Evolutionary conservation across 2,888 invertebrate genomes (phyloP).

Genomic region (Caenorhabditis sp.): DNA sequence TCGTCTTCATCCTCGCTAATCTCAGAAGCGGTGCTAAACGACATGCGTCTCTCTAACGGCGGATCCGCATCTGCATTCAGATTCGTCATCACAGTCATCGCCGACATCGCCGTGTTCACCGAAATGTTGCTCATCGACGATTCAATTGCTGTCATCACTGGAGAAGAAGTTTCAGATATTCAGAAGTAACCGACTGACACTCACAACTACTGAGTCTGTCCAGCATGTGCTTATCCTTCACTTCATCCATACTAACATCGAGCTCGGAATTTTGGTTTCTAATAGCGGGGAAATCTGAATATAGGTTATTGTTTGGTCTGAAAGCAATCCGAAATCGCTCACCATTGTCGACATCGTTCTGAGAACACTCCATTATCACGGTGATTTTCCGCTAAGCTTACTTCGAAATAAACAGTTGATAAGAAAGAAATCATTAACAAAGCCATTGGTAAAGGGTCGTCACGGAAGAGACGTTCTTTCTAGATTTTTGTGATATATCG

Average conservation of each 20-base stretch:
- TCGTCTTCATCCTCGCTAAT: constrained; percentile 4
- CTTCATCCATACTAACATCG: constrained; percentile 41
- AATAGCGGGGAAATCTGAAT: constrained; percentile 14
- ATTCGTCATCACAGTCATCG: constrained; percentile 18
- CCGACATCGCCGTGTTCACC: constrained; percentile 31
- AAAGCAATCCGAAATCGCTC: neutral
- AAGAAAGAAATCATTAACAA: neutral
- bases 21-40: constrained; percentile 35
- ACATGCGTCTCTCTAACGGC: constrained; percentile 22
- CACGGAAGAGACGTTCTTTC: no score
- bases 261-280: constrained; percentile 24
- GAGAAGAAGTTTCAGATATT: no score
- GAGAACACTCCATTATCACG: constrained; percentile 42
- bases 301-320: neutral
- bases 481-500: no score
- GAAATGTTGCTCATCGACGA: constrained; percentile 21
- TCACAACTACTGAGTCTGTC: constrained; percentile 30
- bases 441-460: neutral
- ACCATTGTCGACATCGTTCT: constrained; percentile 46
- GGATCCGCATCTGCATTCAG: constrained; percentile 49
- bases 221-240: constrained; percentile 11
- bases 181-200: constrained; percentile 11
- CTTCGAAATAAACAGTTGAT: constrained; percentile 7
- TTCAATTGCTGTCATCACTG: constrained; percentile 35
- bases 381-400: neutral